Percentiles rank a stretch among this genome's conserved stretches.
phyloP scores from a whole-genome alignment of 2,113 vertebrate species.

The Oreochromis niloticus region DNA sequence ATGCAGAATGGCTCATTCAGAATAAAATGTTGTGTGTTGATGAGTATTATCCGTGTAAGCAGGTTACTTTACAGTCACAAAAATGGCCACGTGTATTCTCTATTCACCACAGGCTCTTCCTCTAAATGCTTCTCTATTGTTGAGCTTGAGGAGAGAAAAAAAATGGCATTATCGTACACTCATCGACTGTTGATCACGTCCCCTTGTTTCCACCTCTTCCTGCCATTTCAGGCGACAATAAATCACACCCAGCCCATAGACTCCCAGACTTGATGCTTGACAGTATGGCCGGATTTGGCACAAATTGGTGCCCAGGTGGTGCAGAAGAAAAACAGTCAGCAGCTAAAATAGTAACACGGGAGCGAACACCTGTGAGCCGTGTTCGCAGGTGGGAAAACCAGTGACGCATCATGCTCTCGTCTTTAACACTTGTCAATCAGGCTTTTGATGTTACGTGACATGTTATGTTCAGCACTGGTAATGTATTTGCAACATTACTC shows the following conservation, averaged over 20 bases:
- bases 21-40: not conserved
- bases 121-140: not conserved
- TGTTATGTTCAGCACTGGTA: not conserved
- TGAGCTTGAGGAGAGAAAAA: not conserved
- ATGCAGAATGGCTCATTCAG: not conserved
- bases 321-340: not conserved
- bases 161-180: not conserved
- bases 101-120: not conserved
- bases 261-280: not conserved
- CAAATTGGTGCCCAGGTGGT: slow-evolving; percentile 2
- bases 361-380: not conserved
- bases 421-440: not conserved
- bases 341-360: not conserved
- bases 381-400: not conserved
- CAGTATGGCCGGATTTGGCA: slow-evolving; percentile 19
- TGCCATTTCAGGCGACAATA: not conserved
- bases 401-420: not conserved
- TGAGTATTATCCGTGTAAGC: not conserved
- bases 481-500: not conserved
- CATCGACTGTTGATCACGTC: not conserved
- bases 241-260: not conserved
- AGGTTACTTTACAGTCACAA: not conserved
- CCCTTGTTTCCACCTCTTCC: not conserved
- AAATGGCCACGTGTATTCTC: not conserved
- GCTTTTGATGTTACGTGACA: not conserved